Percentiles rank a stretch among this genome's conserved stretches.
Conservation (phyloP, 1,140 invertebrate genomes). For the Cyclargus thomasi region DNA sequence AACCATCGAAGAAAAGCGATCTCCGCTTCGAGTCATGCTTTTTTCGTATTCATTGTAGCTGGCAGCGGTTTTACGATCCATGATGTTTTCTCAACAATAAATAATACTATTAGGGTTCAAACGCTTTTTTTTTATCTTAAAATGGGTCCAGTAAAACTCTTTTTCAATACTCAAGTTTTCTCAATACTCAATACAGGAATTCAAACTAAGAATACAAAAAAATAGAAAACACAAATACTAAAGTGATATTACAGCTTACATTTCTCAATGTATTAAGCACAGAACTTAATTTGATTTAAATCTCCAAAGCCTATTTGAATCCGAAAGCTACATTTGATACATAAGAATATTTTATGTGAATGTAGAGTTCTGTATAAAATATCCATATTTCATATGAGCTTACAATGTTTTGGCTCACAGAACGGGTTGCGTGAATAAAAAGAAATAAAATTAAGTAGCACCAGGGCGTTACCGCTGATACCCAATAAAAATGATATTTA, state of each 20-base stretch:
- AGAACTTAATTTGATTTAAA: too few relatives aligned
- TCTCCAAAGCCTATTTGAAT: too few relatives aligned
- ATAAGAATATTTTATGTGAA: too few relatives aligned
- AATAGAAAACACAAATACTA: too few relatives aligned
- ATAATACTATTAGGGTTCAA: constrained; percentile 32
- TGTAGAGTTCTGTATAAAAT: not conserved
- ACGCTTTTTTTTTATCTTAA: not conserved
- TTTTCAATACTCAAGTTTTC: too few relatives aligned
- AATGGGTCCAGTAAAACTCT: too few relatives aligned
- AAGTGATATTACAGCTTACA: too few relatives aligned
- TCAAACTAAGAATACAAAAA: too few relatives aligned
- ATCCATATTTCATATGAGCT: not conserved
- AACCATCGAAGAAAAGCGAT: constrained; percentile 74
- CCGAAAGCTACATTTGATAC: too few relatives aligned
- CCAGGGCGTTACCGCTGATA: constrained; percentile 55
- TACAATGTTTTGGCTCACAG: constrained; percentile 6
- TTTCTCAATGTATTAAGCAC: too few relatives aligned
- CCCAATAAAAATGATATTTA: constrained; percentile 74
- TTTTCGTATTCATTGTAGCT: constrained; percentile 71
- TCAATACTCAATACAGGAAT: too few relatives aligned
- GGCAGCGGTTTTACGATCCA: constrained; percentile 55
- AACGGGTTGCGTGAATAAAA: constrained; percentile 35
- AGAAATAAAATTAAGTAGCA: constrained; percentile 42
- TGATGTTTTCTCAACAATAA: constrained; percentile 69
- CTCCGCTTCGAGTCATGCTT: constrained; percentile 54